Percentiles rank a stretch among this genome's conserved stretches.
Evolutionary conservation across 2,797 vertebrate genomes (phyloP).

Genomic region (Potorous gilbertii): DNA sequence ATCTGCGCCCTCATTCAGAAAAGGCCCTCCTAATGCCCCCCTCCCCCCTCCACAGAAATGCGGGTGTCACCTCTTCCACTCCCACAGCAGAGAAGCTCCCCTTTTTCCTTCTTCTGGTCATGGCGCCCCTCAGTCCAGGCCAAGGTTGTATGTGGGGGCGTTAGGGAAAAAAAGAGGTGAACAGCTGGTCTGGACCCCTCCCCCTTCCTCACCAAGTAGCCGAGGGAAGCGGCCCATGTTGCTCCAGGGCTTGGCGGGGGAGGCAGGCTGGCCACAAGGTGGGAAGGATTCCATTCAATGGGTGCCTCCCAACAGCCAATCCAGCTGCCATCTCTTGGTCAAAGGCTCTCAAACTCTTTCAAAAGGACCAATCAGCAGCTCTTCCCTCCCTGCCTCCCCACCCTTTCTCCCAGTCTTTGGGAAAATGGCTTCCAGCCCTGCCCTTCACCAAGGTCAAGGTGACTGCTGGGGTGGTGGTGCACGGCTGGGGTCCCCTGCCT

Average conservation of each 20-base stretch:
- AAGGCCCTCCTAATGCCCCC: no score
- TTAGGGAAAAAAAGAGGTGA: neutral
- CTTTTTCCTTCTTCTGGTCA: neutral
- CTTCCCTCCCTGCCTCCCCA: neutral
- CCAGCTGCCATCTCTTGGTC: no score
- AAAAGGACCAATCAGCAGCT: neutral
- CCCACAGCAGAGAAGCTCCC: neutral
- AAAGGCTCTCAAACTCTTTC: neutral
- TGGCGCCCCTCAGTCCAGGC: neutral
- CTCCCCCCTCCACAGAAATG: no score
- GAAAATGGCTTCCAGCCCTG: neutral
- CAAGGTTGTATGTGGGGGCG: neutral
- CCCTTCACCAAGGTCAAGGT: neutral
- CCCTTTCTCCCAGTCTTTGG: no score
- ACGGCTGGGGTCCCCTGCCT: no score
- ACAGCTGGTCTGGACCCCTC: no score
- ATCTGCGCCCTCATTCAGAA: neutral
- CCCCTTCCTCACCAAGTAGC: no score
- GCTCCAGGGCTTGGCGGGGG: no score
- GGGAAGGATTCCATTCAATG: neutral
- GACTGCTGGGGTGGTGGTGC: no score
- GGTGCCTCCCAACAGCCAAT: no score
- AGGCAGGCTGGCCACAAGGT: accelerated
- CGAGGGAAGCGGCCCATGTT: no score
- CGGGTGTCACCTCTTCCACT: no score